A percentile compares a stretch with the other conserved stretches of the same genome.
Evolutionary conservation across 2,888 invertebrate genomes (phyloP).

Genomic region (Iphiclides podalirius): DNA sequence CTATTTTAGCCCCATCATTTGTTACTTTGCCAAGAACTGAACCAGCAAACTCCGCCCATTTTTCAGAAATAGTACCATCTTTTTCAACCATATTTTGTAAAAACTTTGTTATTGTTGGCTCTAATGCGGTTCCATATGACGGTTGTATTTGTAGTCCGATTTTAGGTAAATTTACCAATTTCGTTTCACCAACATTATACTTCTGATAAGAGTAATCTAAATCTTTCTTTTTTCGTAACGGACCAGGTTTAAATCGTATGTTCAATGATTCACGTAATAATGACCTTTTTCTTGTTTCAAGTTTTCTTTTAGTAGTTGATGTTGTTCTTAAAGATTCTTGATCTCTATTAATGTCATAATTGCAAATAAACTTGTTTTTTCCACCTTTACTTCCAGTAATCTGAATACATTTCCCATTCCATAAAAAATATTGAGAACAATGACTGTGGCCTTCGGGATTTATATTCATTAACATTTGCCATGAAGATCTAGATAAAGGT

Average conservation of each 20-base stretch:
- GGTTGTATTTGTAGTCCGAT: slow-evolving; percentile 71
- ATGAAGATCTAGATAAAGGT: slow-evolving; percentile 57
- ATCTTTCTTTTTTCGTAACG: slow-evolving; percentile 68
- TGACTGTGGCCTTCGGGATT: slow-evolving; percentile 52
- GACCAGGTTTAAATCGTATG: slow-evolving; percentile 79
- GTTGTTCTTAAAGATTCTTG: slow-evolving; percentile 32
- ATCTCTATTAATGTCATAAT: slow-evolving; percentile 44
- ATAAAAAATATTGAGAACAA: slow-evolving; percentile 56
- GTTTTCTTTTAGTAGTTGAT: slow-evolving; percentile 27
- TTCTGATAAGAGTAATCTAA: slow-evolving; percentile 67
- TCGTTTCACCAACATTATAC: slow-evolving; percentile 62
- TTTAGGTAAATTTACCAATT: slow-evolving; percentile 72
- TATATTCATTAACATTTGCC: slow-evolving; percentile 69
- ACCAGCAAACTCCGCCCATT: slow-evolving; percentile 79
- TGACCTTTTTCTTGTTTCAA: slow-evolving; percentile 39
- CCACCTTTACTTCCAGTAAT: slow-evolving; percentile 65
- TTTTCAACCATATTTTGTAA: slow-evolving; percentile 55
- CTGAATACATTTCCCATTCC: slow-evolving; percentile 56
- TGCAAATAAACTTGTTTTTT: slow-evolving; percentile 50
- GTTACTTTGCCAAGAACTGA: slow-evolving; percentile 58
- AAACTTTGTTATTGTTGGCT: slow-evolving; percentile 60
- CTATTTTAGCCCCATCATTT: slow-evolving; percentile 39
- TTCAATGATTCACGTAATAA: slow-evolving; percentile 53
- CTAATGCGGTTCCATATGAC: slow-evolving; percentile 63
- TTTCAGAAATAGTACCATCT: slow-evolving; percentile 60